phyloP scores from a whole-genome alignment of 2,797 vertebrate species.

The Myiotriccus ornatus region DNA sequence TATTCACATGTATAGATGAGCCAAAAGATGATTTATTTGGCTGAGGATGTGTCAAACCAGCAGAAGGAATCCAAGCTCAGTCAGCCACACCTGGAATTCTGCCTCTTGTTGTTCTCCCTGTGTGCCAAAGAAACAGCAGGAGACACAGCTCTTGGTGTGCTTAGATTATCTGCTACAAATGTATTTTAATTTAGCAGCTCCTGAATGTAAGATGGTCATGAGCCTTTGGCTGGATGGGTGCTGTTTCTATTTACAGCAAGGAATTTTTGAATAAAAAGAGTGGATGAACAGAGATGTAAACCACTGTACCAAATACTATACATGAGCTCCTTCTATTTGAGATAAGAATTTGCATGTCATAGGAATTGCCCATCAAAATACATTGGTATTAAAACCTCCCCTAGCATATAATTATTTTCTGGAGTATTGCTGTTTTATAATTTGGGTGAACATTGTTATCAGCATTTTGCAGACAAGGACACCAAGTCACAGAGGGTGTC shows the following conservation, averaged over 20 bases:
- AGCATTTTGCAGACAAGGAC: conserved; percentile 11
- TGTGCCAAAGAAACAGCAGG: background rate
- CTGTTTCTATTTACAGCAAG: background rate
- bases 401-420: background rate
- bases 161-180: background rate
- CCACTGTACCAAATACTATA: background rate
- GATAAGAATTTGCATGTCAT: background rate
- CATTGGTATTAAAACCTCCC: background rate
- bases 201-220: background rate
- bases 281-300: background rate
- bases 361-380: background rate
- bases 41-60: background rate
- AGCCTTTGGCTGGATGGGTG: background rate
- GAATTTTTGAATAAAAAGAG: background rate
- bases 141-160: background rate
- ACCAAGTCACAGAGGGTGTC: background rate
- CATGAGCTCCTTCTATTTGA: background rate
- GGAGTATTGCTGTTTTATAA: background rate
- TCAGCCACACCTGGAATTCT: background rate
- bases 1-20: background rate
- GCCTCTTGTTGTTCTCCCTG: background rate
- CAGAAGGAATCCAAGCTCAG: background rate
- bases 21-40: conserved; percentile 33
- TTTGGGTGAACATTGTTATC: background rate
- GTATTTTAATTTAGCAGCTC: background rate